phyloP scores from a whole-genome alignment of 2,888 invertebrate genomes.

The Hemicrepidius hirtus region DNA sequence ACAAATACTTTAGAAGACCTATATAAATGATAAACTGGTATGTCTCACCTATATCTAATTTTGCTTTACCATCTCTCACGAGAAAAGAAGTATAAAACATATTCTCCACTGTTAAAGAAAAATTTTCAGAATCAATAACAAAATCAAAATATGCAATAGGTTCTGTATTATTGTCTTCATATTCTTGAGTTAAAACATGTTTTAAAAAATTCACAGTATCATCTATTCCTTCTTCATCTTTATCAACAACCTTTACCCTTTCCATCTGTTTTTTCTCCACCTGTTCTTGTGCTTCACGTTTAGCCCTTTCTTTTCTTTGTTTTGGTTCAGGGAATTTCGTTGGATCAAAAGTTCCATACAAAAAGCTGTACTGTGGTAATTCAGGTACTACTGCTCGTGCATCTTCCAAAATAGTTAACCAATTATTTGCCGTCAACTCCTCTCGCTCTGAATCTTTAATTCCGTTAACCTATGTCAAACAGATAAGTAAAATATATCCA shows the following conservation, averaged over 20 bases:
- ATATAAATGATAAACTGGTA: not conserved
- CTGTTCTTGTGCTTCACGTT: slow-evolving; percentile 63
- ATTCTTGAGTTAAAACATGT: slow-evolving; percentile 72
- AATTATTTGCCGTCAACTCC: slow-evolving; percentile 69
- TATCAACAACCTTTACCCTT: slow-evolving; percentile 72
- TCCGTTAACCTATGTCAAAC: slow-evolving; percentile 17
- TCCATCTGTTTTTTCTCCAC: slow-evolving; percentile 72
- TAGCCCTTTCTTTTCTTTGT: slow-evolving; percentile 65
- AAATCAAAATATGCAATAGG: slow-evolving; percentile 77
- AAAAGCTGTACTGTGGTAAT: slow-evolving; percentile 66
- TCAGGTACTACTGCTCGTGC: slow-evolving; percentile 63
- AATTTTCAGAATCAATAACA: slow-evolving; percentile 77
- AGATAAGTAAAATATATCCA: not conserved
- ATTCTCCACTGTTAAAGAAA: slow-evolving; percentile 78
- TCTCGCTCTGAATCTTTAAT: slow-evolving; percentile 43
- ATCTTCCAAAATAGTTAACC: slow-evolving; percentile 65
- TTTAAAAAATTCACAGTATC: slow-evolving; percentile 75
- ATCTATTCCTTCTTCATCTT: slow-evolving; percentile 75
- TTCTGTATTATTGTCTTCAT: slow-evolving; percentile 66
- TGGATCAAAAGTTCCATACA: slow-evolving; percentile 73
- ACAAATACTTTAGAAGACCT: slow-evolving; percentile 12
- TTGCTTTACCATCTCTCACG: slow-evolving; percentile 75
- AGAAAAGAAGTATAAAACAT: slow-evolving; percentile 80
- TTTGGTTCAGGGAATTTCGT: slow-evolving; percentile 65
- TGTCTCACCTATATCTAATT: slow-evolving; percentile 72